These are phyloP conservation scores for Chirona hameri DNA, from an alignment of 2,888 invertebrate genomes.

Conservation along the genomic window DNA sequence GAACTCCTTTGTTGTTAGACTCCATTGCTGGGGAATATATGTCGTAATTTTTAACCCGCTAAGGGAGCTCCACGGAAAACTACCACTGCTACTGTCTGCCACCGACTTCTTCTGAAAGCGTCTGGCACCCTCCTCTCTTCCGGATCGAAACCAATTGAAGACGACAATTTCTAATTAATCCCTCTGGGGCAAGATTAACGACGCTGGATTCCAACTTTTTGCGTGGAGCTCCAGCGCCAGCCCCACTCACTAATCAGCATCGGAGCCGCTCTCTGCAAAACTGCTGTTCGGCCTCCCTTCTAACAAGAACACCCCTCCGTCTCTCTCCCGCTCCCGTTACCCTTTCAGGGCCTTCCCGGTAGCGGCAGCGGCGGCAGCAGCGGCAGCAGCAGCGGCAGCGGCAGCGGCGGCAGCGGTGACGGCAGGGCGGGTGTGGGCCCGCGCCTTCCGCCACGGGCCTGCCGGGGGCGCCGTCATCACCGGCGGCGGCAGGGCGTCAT, in stretches of 20 bases:
- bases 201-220: neutral
- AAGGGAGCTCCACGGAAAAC: no score
- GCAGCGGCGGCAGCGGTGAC: neutral
- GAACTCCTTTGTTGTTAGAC: no score
- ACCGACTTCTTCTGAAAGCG: neutral
- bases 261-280: neutral
- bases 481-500: neutral
- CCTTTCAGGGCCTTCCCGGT: neutral
- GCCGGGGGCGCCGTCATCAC: neutral
- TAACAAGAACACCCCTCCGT: neutral
- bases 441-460: no score
- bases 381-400: neutral
- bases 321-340: neutral
- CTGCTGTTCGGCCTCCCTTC: neutral
- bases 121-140: conserved; percentile 24
- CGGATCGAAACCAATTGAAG: conserved; percentile 32
- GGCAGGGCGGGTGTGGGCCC: neutral
- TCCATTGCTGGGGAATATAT: no score
- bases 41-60: no score
- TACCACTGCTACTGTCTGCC: neutral
- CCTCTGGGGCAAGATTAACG: neutral
- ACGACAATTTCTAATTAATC: conserved; percentile 30
- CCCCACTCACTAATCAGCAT: neutral
- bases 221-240: neutral
- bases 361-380: neutral